A percentile compares a stretch with the other conserved stretches of the same genome.
Conservation (phyloP, 2,888 invertebrate species). For the Caenorhabditis sp. region DNA sequence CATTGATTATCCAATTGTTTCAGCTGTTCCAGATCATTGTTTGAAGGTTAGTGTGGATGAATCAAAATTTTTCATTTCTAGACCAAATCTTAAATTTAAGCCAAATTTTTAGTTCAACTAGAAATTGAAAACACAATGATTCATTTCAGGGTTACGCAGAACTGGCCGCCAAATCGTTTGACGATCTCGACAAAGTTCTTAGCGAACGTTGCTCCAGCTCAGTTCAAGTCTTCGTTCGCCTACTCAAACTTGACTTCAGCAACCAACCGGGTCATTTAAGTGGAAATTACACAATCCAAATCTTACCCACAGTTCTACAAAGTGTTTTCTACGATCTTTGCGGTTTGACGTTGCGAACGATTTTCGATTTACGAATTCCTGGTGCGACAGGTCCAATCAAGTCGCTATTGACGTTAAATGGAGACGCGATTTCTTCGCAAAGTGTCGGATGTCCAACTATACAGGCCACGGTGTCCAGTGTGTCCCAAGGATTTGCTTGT, state of each 20-base stretch:
- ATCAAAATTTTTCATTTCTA: too few relatives aligned
- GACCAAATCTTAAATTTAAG: too few relatives aligned
- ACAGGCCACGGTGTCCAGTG: slow-evolving; percentile 75
- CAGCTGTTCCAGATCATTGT: slow-evolving; percentile 63
- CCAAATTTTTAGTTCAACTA: too few relatives aligned
- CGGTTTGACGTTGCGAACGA: slow-evolving; percentile 88
- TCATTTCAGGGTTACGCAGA: slow-evolving; percentile 61
- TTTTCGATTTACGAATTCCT: slow-evolving; percentile 91
- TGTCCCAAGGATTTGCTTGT: slow-evolving; percentile 89
- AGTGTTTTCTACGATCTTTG: slow-evolving; percentile 92
- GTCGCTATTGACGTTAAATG: slow-evolving; percentile 55
- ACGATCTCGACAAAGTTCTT: slow-evolving; percentile 80
- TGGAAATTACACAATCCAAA: slow-evolving; percentile 86
- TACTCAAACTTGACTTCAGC: slow-evolving; percentile 79
- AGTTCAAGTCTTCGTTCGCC: slow-evolving; percentile 91
- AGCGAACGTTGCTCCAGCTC: slow-evolving; percentile 92
- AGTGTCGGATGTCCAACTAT: slow-evolving; percentile 49
- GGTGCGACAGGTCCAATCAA: slow-evolving; percentile 74
- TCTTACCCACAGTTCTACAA: slow-evolving; percentile 86
- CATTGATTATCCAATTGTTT: slow-evolving; percentile 60
- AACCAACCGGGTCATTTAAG: slow-evolving; percentile 65
- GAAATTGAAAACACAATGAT: too few relatives aligned
- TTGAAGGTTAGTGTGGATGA: slow-evolving; percentile 49
- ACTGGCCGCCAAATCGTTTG: slow-evolving; percentile 62
- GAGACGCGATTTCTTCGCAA: slow-evolving; percentile 61